These are phyloP conservation scores for Scleropages formosus DNA, from an alignment of 2,797 vertebrate genomes.

Conservation along the genomic window DNA sequence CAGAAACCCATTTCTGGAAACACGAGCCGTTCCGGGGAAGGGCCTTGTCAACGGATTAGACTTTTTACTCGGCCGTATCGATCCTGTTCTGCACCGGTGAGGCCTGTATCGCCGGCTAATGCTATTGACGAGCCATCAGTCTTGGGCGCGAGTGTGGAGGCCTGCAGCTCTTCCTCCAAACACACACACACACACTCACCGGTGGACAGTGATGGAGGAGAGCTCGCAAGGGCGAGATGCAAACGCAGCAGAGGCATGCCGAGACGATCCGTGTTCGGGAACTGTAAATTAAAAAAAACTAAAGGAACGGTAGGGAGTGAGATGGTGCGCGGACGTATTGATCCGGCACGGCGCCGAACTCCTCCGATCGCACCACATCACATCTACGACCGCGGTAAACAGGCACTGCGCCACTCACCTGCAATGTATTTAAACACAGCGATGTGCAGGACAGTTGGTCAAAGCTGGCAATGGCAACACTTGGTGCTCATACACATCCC, in stretches of 20 bases:
- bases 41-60: constrained; percentile 85
- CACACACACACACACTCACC: constrained; percentile 65
- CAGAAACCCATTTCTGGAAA: constrained; percentile 88
- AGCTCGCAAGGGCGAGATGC: constrained; percentile 68
- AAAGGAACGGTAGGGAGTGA: constrained; percentile 71
- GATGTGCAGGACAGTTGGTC: not conserved
- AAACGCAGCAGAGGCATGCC: constrained; percentile 79
- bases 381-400: constrained; percentile 38
- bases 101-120: constrained; percentile 91
- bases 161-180: constrained; percentile 81
- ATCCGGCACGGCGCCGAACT: constrained; percentile 71
- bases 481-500: too few relatives aligned
- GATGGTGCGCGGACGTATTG: constrained; percentile 73
- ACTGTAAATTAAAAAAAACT: constrained; percentile 81
- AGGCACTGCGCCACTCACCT: constrained; percentile 3
- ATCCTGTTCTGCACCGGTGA: constrained; percentile 90
- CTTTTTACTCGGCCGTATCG: constrained; percentile 86
- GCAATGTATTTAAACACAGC: not conserved
- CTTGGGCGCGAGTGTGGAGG: constrained; percentile 86
- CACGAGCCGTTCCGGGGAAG: constrained; percentile 74
- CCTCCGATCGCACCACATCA: constrained; percentile 62
- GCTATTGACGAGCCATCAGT: constrained; percentile 98
- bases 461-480: too few relatives aligned
- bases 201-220: constrained; percentile 86
- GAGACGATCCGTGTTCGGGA: constrained; percentile 73